phyloP scores from a whole-genome alignment of 1,140 invertebrate genomes.

The Doryteuthis pealeii region DNA sequence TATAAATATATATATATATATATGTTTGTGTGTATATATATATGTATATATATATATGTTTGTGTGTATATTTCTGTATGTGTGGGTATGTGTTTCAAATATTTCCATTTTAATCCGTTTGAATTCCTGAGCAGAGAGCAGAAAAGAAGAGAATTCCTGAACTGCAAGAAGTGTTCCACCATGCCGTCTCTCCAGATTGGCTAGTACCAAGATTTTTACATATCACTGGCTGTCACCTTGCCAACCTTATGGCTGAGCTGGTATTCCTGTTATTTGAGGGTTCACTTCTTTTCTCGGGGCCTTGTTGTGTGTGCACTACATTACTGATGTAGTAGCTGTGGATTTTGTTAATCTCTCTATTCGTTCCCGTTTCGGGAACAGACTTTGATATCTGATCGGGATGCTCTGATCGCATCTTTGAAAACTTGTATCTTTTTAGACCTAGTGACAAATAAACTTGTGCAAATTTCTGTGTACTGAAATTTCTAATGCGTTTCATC shows the following conservation, averaged over 20 bases:
- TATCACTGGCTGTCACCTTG: too few relatives aligned
- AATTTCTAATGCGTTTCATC: background rate
- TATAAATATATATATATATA: background rate
- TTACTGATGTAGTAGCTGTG: background rate
- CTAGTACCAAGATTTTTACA: background rate
- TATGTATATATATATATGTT: background rate
- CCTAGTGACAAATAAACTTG: conserved; percentile 10
- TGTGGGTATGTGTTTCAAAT: background rate
- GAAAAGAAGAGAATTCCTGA: conserved; percentile 3
- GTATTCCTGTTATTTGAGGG: background rate
- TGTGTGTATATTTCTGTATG: background rate
- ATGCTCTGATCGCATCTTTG: background rate
- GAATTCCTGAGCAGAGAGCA: background rate
- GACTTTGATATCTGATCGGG: background rate
- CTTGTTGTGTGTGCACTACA: conserved; percentile 1
- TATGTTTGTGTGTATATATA: background rate
- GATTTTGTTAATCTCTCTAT: conserved; percentile 3
- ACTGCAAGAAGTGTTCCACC: background rate
- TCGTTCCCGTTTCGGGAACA: background rate
- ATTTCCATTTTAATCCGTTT: background rate
- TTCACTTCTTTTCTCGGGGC: conserved; percentile 8
- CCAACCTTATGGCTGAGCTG: too few relatives aligned
- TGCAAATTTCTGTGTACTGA: conserved; percentile 8
- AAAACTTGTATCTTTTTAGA: conserved; percentile 7
- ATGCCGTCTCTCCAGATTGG: background rate